Conservation (phyloP, 92 coral and sea anemone species). For the Umimayanthus kanabou region DNA sequence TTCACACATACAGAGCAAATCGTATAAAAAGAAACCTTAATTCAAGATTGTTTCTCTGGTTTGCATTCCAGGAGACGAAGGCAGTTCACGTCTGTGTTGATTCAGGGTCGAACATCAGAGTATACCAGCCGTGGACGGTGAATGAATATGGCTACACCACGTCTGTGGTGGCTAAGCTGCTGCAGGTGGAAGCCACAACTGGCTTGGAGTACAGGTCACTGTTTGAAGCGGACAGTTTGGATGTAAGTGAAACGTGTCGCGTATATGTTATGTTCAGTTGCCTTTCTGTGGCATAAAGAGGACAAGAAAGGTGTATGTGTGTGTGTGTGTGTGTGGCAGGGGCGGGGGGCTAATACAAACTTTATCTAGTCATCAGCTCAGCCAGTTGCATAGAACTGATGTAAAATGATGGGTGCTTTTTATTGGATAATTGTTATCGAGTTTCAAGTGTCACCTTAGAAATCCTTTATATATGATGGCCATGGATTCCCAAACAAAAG, state of each 20-base stretch:
- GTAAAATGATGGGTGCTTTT: too few relatives aligned
- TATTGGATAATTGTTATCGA: too few relatives aligned
- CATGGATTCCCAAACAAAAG: too few relatives aligned
- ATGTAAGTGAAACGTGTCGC: slow-evolving; percentile 51
- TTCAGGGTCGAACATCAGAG: slow-evolving; percentile 76
- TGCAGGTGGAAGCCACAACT: slow-evolving; percentile 94
- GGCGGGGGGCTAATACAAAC: too few relatives aligned
- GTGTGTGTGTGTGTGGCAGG: neutral
- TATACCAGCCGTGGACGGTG: slow-evolving; percentile 98
- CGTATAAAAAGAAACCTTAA: neutral
- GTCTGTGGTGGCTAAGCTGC: slow-evolving; percentile 89
- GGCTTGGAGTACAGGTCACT: slow-evolving; percentile 85
- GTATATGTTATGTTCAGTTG: neutral
- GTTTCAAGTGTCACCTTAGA: too few relatives aligned
- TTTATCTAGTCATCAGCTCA: neutral
- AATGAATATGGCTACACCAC: slow-evolving; percentile 98
- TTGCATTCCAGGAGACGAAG: slow-evolving; percentile 76
- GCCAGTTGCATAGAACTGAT: too few relatives aligned
- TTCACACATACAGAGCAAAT: neutral
- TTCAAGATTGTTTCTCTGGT: neutral
- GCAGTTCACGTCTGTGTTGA: slow-evolving; percentile 97
- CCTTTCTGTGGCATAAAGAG: too few relatives aligned
- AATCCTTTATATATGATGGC: too few relatives aligned
- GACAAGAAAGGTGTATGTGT: neutral
- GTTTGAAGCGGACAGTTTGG: slow-evolving; percentile 85